These are phyloP conservation scores for Fragum whitleyi DNA, from an alignment of 2,888 invertebrate species.

Conservation along the genomic window DNA sequence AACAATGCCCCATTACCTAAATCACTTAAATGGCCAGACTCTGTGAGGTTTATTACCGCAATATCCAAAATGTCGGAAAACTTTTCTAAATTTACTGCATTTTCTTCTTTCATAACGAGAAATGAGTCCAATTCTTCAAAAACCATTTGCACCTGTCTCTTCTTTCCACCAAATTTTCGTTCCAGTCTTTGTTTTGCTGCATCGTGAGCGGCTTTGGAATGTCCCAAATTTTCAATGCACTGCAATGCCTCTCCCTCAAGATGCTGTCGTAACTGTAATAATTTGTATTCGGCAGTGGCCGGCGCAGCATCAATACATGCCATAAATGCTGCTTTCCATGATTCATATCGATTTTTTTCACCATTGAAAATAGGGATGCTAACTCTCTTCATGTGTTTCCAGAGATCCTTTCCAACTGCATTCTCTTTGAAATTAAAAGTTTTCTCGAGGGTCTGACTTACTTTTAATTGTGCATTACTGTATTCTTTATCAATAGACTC, in stretches of 20 bases:
- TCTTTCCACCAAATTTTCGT: neutral
- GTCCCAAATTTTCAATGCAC: too few relatives aligned
- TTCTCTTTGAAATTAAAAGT: neutral
- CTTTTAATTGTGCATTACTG: too few relatives aligned
- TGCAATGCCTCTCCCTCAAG: too few relatives aligned
- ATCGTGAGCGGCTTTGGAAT: too few relatives aligned
- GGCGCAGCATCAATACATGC: slow-evolving; percentile 52
- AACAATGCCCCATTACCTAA: slow-evolving; percentile 32
- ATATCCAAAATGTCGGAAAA: too few relatives aligned
- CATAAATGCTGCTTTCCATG: slow-evolving; percentile 45
- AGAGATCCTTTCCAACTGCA: slow-evolving; percentile 42
- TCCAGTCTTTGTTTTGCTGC: too few relatives aligned
- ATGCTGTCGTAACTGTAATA: slow-evolving; percentile 43
- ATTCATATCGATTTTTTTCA: slow-evolving; percentile 40
- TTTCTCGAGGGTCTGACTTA: neutral
- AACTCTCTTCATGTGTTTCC: slow-evolving; percentile 54
- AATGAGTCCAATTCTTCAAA: neutral
- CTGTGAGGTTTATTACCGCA: slow-evolving; percentile 36
- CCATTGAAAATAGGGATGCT: slow-evolving; percentile 54
- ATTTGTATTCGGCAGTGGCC: slow-evolving; percentile 30
- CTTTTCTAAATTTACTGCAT: neutral
- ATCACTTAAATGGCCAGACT: slow-evolving; percentile 4
- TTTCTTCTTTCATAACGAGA: neutral
- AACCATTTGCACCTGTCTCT: too few relatives aligned
- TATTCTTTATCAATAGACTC: too few relatives aligned